Percentiles rank a stretch among this genome's conserved stretches.
Conservation (phyloP, 2,113 vertebrate species). For the Callocephalon fimbriatum region DNA sequence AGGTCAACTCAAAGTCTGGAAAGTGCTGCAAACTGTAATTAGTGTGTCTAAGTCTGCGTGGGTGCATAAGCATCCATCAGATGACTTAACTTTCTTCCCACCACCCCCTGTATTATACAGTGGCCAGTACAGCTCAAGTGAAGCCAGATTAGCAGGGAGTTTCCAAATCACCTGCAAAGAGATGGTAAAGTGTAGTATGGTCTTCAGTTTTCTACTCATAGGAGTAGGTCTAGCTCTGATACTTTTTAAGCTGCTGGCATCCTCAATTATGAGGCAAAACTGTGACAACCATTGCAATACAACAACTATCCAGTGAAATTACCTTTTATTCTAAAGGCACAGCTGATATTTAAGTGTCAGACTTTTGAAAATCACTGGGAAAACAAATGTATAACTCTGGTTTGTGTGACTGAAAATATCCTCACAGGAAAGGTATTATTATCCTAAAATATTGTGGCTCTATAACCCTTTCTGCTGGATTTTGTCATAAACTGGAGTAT, state of each 20-base stretch:
- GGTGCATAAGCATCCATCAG: not conserved
- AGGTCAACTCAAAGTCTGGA: not conserved
- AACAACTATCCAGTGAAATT: not conserved
- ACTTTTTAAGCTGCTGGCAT: not conserved
- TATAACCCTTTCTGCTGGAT: not conserved
- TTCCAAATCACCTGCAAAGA: not conserved
- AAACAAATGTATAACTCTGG: not conserved
- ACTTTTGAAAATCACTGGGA: not conserved
- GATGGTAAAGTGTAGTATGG: not conserved
- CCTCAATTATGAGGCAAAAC: not conserved
- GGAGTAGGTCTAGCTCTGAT: not conserved
- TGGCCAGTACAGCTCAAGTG: not conserved
- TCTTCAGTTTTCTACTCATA: not conserved
- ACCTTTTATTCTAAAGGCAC: not conserved
- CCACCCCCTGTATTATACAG: not conserved
- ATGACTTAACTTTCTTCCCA: not conserved
- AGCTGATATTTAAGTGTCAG: not conserved
- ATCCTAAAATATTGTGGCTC: not conserved
- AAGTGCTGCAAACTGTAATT: not conserved
- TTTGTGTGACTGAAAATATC: not conserved
- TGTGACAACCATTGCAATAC: not conserved
- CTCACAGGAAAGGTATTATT: not conserved
- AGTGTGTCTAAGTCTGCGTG: fast-evolving
- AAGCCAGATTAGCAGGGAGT: not conserved
- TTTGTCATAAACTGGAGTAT: not conserved